Evolutionary conservation across 1,140 invertebrate species (phyloP), one percentile per base, ranked within the genome.

Genomic region (Scaptomyza pallida): DNA sequence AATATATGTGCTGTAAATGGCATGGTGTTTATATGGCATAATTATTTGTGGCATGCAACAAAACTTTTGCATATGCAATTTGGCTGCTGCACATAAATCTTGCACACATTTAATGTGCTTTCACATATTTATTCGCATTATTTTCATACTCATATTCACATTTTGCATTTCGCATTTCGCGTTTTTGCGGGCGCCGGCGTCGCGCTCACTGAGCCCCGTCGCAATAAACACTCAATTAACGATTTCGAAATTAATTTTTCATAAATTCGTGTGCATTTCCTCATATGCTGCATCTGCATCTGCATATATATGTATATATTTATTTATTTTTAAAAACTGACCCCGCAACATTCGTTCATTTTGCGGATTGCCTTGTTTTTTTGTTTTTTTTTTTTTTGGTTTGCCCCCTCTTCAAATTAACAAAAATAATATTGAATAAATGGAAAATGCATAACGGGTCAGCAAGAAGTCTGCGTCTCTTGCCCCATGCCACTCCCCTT

Each of bases 151-250:
- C 47, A 65, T 72, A 55, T 47, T 26, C 62, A 57, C 45, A 45
- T 12, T 37, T 37, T 70, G 41, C 75, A 47, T 41, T 68, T 62
- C 54, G 23, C 37, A 57, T 52, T 62, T 48, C 41, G 26, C 26
- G 9, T 21, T 26, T 54, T 44, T 43, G 45, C 12, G 26, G 50
- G 59, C 65, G 65, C 59, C 56, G 51, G 47, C 57, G 57, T 54
- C 13, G 62, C 69, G 55, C 63, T 72, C 55, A 47, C 9, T 72
- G 63, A 57, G 55, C 26, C 35, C 55, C 15, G 48, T 60, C 15
- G 77, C 73, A 78, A 90, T 90, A 90, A 90, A 90, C 89, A 90
- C 89, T 90, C 89, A 90, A 90, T 90, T 90, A 90, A 90, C 83
- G 89, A 90, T 89, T 90, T 90, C 70, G 77, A 82, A 89, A 89